These are phyloP conservation scores for Monochamus saltuarius DNA, from an alignment of 1,140 invertebrate genomes.

Conservation along the genomic window DNA sequence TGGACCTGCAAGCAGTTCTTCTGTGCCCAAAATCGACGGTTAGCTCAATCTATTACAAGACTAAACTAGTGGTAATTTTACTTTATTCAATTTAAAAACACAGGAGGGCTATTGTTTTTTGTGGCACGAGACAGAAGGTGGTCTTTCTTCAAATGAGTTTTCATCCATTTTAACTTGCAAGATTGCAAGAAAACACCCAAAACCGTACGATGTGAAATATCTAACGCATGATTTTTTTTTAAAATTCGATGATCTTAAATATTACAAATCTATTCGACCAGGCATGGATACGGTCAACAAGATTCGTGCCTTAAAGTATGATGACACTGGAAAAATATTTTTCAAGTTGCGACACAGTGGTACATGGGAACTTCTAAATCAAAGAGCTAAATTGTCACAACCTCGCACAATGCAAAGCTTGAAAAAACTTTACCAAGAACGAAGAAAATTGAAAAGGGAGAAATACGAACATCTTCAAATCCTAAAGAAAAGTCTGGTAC, in stretches of 20 bases:
- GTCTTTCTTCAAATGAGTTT: conserved; percentile 40
- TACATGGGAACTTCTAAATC: too few relatives aligned
- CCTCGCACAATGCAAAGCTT: too few relatives aligned
- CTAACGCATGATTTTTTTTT: conserved; percentile 17
- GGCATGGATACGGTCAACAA: too few relatives aligned
- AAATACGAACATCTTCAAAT: too few relatives aligned
- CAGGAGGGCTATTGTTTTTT: conserved; percentile 41
- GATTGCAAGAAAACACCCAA: conserved; percentile 31
- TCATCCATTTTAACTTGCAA: conserved; percentile 29
- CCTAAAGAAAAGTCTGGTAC: too few relatives aligned
- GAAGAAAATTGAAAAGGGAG: too few relatives aligned
- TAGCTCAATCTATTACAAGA: conserved; percentile 21
- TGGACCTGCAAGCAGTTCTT: conserved; percentile 23
- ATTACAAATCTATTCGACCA: conserved; percentile 3
- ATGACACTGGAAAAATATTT: too few relatives aligned
- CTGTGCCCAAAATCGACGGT: conserved; percentile 20
- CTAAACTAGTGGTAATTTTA: conserved; percentile 33
- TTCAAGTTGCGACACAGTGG: too few relatives aligned
- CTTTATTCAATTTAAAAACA: conserved; percentile 41
- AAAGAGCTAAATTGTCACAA: too few relatives aligned
- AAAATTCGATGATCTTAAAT: not conserved
- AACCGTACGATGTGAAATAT: conserved; percentile 23
- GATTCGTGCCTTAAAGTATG: too few relatives aligned
- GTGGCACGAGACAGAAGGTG: conserved; percentile 45
- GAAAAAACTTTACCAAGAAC: too few relatives aligned